Base-by-base conservation (phyloP, 2,797 vertebrate genomes). In the Vireo griseus region DNA sequence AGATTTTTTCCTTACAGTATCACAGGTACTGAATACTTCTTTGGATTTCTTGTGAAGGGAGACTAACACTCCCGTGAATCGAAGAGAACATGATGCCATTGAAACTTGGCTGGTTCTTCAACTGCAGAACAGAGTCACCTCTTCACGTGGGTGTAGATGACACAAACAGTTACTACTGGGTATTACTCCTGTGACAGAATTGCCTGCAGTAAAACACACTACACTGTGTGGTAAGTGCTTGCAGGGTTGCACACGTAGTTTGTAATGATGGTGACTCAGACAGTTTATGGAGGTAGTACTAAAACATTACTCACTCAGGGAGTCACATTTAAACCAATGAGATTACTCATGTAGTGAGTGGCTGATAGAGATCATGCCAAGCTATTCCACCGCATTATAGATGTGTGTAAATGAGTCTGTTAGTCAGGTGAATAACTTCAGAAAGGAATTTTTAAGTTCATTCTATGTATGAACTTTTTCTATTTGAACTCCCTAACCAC, bases 351-450 rank as follows among this genome's bases (percentile, higher is more conserved):
- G 42, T 91, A 82, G 63, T 57, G 58, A 67, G 80, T 3, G 62
- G 42, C 57, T 4, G 39, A 92, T 45, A 85, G 57, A 89, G 63
- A 94, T 80, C 81, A 95, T 81, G 84, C 81, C 91, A 94, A 95
- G 33, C 21, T 90, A 57, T 91, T 80, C 55, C n/a, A 68, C 57
- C 39, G 85, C 86, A 42, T 62, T 86, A 92, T 59, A 88, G 35
- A 72, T 61, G 19, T 37, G 37, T 78, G 55, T 76, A 84, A 95
- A 84, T n/a, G 45, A 86, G 48, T 26, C n/a, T 82, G 19, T 69
- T 81, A 88, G 58, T 80, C 88, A 90, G 71, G 51, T 71, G 77
- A 90, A 45, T 58, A 92, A 79, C 33, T 75, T 74, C 19, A 92
- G 55, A 87, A 88, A 78, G 52, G 55, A 73, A 40, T 59, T 81